Evolutionary conservation across 2,113 vertebrate species (phyloP).

Genomic region (Coreoperca whiteheadi): DNA sequence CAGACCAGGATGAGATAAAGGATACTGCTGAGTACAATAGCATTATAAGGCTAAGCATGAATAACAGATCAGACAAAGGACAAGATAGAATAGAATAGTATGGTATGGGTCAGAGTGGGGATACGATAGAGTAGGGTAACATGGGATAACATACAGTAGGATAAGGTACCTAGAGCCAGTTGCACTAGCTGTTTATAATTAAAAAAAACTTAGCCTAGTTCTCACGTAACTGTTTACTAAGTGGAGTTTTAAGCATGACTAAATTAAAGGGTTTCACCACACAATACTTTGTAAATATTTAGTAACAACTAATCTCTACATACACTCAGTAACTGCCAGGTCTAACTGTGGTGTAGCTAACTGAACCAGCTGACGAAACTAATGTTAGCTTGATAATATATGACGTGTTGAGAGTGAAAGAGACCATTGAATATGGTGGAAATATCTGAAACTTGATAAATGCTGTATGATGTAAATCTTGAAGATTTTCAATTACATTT

Average conservation of each 20-base stretch:
- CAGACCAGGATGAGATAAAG: conserved; percentile 71
- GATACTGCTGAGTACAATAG: conserved; percentile 58
- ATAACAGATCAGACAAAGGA: conserved; percentile 62
- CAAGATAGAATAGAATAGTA: background rate
- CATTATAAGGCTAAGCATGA: conserved; percentile 57
- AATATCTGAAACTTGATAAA: background rate
- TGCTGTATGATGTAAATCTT: background rate
- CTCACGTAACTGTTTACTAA: background rate
- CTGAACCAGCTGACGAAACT: background rate
- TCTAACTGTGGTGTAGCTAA: background rate
- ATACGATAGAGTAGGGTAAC: background rate
- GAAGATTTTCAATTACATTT: background rate
- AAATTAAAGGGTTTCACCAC: background rate
- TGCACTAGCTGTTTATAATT: background rate
- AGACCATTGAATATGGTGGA: background rate
- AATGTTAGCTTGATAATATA: background rate
- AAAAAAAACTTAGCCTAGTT: background rate
- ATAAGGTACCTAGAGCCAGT: background rate
- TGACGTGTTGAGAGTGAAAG: background rate
- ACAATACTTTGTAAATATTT: background rate
- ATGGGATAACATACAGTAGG: conserved; percentile 3
- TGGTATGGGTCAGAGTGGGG: conserved; percentile 1
- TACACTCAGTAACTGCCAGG: background rate
- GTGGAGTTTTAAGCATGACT: background rate
- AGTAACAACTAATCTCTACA: no score